phyloP scores from a whole-genome alignment of 2,797 vertebrate species.

The Hipposideros larvatus region DNA sequence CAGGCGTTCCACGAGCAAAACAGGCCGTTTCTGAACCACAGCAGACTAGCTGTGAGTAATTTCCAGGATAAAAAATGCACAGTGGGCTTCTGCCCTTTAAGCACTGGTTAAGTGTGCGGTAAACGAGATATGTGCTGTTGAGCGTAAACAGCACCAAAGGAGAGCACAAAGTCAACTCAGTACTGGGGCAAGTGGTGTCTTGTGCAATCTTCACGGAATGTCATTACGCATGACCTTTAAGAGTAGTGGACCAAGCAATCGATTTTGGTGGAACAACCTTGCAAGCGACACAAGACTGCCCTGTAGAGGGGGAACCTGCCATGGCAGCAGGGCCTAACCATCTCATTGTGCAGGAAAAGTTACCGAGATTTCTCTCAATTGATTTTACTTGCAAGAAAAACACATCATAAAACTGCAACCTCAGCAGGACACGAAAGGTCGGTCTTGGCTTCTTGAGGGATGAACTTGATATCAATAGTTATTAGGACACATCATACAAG shows the following conservation, averaged over 20 bases:
- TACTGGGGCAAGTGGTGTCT: slow-evolving; percentile 67
- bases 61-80: slow-evolving; percentile 84
- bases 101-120: slow-evolving; percentile 81
- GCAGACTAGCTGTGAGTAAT: slow-evolving; percentile 65
- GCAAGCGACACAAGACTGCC: slow-evolving; percentile 34
- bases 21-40: slow-evolving; percentile 23
- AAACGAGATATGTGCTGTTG: slow-evolving; percentile 80
- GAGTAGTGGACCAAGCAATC: slow-evolving; percentile 83
- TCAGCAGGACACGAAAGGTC: slow-evolving; percentile 90
- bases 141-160: slow-evolving; percentile 85
- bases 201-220: slow-evolving; percentile 82
- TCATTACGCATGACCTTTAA: slow-evolving; percentile 87
- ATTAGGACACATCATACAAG: slow-evolving; percentile 88
- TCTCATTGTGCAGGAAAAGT: slow-evolving; percentile 83
- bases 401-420: slow-evolving; percentile 85
- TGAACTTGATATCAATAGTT: slow-evolving; percentile 90
- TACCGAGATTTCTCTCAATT: slow-evolving; percentile 87
- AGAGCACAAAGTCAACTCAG: slow-evolving; percentile 73
- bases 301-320: slow-evolving; percentile 45
- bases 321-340: slow-evolving; percentile 23
- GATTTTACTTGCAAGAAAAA: slow-evolving; percentile 89
- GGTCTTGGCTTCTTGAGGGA: slow-evolving; percentile 86
- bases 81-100: slow-evolving; percentile 91
- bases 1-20: slow-evolving; percentile 29
- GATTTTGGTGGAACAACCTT: slow-evolving; percentile 73